These are phyloP conservation scores for Pseudorasbora parva DNA, from an alignment of 2,113 vertebrate genomes.

Conservation along the genomic window DNA sequence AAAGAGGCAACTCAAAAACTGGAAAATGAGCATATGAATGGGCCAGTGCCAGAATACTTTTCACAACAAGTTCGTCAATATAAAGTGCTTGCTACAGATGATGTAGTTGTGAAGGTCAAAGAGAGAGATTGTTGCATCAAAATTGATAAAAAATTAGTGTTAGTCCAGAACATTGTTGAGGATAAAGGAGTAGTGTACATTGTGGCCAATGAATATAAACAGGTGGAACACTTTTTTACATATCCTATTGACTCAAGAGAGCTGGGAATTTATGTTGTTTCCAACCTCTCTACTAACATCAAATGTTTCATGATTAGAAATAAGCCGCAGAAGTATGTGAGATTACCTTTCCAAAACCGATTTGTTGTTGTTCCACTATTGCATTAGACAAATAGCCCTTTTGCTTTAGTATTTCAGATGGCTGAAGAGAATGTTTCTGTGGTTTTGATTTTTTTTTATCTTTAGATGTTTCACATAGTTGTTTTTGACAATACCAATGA, in stretches of 20 bases:
- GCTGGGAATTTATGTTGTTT: conserved; percentile 30
- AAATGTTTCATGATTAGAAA: neutral
- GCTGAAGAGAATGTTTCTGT: neutral
- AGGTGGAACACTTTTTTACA: conserved; percentile 17
- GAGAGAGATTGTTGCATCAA: conserved; percentile 32
- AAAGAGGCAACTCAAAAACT: conserved; percentile 17
- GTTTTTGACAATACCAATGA: conserved; percentile 26
- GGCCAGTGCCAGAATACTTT: neutral
- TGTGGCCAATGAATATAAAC: conserved; percentile 22
- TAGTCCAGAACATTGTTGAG: conserved; percentile 21
- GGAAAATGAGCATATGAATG: neutral
- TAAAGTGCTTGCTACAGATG: neutral
- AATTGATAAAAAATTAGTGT: neutral
- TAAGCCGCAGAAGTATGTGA: neutral
- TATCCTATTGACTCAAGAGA: conserved; percentile 21
- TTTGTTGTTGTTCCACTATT: conserved; percentile 23
- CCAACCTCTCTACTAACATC: neutral
- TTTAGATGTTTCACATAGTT: conserved; percentile 34
- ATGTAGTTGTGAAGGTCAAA: conserved; percentile 10
- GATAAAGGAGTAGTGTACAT: conserved; percentile 15
- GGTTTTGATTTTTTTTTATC: neutral
- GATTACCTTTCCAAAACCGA: conserved; percentile 7
- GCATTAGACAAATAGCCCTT: neutral
- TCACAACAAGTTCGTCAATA: neutral
- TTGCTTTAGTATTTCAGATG: neutral